Evolutionary conservation across 2,113 vertebrate genomes (phyloP).

Genomic region (Muntiacus muntjak): DNA sequence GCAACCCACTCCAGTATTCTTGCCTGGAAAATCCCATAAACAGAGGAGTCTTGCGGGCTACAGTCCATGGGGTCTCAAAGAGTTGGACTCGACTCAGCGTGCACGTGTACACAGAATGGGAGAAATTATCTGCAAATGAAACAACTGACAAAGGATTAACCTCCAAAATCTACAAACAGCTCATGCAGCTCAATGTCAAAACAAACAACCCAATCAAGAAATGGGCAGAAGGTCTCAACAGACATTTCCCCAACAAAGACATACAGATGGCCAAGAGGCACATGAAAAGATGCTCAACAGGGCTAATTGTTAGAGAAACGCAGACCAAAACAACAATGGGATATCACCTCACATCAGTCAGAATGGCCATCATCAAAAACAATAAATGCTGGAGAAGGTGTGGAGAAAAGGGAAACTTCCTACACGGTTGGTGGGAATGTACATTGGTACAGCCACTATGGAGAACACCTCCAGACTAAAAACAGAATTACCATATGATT

Average conservation of each 20-base stretch:
- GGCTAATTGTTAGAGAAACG: background rate
- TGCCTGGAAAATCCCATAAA: background rate
- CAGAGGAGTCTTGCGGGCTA: background rate
- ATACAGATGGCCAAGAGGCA: background rate
- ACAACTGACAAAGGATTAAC: background rate
- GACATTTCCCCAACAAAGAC: background rate
- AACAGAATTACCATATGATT: background rate
- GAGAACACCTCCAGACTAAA: background rate
- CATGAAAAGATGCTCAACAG: background rate
- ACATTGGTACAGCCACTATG: background rate
- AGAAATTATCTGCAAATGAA: background rate
- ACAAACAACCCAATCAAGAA: background rate
- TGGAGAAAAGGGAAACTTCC: background rate
- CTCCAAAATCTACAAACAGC: background rate
- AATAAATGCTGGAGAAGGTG: background rate
- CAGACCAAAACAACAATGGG: background rate
- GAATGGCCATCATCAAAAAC: background rate
- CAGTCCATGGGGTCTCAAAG: background rate
- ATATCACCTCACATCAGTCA: background rate
- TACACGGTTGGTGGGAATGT: background rate
- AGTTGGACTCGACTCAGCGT: rapidly evolving
- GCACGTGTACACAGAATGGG: background rate
- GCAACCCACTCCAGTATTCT: background rate
- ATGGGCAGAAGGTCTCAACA: background rate
- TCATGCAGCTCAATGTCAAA: background rate